Conservation (phyloP, 2,113 vertebrate genomes). For the Corythornis vintsioides region DNA sequence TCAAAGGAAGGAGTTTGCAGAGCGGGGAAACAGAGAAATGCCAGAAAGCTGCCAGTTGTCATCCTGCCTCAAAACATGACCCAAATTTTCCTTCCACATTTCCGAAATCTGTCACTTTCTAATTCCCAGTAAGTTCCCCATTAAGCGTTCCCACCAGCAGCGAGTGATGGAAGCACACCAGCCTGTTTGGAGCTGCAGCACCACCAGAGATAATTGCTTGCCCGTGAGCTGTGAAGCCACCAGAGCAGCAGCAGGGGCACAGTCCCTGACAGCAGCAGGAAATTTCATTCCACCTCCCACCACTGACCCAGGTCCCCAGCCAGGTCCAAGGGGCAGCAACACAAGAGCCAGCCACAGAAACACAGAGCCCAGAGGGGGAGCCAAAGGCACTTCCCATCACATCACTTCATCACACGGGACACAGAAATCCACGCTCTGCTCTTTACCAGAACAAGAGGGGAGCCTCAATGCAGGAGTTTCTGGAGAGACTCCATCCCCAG, state of each 20-base stretch:
- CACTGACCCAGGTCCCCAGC: neutral
- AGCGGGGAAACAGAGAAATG: neutral
- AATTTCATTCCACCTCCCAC: neutral
- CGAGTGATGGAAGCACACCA: neutral
- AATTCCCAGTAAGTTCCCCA: neutral
- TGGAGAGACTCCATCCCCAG: neutral
- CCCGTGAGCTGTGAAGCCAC: neutral
- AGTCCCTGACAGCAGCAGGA: neutral
- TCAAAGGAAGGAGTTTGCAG: neutral
- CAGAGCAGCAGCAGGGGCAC: neutral
- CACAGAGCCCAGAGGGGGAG: neutral
- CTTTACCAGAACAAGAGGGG: neutral
- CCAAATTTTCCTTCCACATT: neutral
- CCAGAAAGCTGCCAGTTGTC: neutral
- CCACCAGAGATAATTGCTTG: neutral
- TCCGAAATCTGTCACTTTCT: neutral
- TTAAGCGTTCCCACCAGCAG: neutral
- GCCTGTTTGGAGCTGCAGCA: neutral
- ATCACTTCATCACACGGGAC: neutral
- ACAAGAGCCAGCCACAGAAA: neutral
- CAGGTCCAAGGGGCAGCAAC: accelerated
- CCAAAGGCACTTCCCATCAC: neutral
- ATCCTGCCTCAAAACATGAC: neutral
- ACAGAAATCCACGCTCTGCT: neutral
- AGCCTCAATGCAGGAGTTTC: neutral